Evolutionary conservation across 2,888 invertebrate species (phyloP).

Genomic region (Scaptomyza reducta): DNA sequence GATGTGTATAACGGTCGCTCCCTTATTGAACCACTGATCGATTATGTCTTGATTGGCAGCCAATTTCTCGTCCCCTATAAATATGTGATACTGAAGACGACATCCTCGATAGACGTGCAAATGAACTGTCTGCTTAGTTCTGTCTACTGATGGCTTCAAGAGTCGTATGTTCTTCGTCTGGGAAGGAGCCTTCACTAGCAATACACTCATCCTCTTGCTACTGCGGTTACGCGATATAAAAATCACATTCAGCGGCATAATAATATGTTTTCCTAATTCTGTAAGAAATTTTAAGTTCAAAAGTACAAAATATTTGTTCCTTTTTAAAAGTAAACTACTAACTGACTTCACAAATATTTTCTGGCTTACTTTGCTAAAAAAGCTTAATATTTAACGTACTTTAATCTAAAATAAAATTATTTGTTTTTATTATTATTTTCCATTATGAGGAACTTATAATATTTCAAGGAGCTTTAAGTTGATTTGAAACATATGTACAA

Average conservation of each 20-base stretch:
- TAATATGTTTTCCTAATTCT: neutral
- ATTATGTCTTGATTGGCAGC: constrained; percentile 20
- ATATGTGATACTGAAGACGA: constrained; percentile 35
- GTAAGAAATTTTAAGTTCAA: too few relatives aligned
- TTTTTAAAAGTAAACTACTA: too few relatives aligned
- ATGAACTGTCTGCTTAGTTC: neutral
- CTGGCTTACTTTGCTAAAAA: neutral
- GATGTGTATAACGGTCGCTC: constrained; percentile 30
- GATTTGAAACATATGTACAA: neutral
- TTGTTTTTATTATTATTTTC: too few relatives aligned
- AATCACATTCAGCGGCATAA: constrained; percentile 53
- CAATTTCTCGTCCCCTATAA: constrained; percentile 38
- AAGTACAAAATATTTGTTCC: too few relatives aligned
- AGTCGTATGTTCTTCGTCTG: neutral
- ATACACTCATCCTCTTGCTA: constrained; percentile 39
- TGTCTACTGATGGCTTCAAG: neutral
- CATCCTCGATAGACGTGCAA: constrained; percentile 33
- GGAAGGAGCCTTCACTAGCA: constrained; percentile 35
- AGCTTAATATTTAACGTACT: neutral
- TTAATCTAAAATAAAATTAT: neutral
- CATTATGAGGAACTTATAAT: neutral
- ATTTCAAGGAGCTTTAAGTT: neutral
- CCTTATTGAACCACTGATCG: constrained; percentile 13
- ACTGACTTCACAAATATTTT: too few relatives aligned
- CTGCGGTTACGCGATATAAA: constrained; percentile 28